phyloP scores from a whole-genome alignment of 2,797 vertebrate species.

The Okamejei kenojei region DNA sequence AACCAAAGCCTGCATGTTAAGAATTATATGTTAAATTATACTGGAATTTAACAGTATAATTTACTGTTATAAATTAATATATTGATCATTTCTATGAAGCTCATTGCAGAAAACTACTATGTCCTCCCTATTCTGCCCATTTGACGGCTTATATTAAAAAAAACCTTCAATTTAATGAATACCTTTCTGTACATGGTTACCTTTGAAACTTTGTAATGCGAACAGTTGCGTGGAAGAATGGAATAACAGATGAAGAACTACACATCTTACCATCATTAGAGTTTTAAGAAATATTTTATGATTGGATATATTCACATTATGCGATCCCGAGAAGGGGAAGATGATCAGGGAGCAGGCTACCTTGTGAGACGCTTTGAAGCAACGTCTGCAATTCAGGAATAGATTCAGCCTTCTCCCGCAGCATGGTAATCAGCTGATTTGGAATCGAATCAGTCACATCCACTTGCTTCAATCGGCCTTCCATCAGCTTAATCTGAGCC shows the following conservation, averaged over 20 bases:
- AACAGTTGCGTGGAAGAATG: not conserved
- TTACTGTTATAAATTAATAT: too few species aligned
- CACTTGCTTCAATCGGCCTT: conserved; percentile 82
- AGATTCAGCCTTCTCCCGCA: conserved; percentile 82
- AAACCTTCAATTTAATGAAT: not conserved
- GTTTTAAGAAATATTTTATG: not conserved
- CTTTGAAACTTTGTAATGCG: not conserved
- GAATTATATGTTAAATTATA: not conserved
- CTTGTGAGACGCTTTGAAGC: conserved; percentile 79
- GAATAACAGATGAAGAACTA: not conserved
- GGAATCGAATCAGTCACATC: conserved; percentile 76
- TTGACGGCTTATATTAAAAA: not conserved
- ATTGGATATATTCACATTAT: not conserved
- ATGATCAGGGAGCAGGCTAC: conserved; percentile 48
- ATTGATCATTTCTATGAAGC: not conserved
- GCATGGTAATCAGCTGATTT: conserved; percentile 80
- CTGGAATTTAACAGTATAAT: too few species aligned
- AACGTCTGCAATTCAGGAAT: conserved; percentile 83
- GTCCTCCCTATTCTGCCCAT: not conserved
- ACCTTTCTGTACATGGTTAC: not conserved
- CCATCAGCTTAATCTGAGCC: conserved; percentile 82
- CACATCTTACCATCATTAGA: not conserved
- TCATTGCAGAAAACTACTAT: not conserved
- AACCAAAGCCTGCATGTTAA: not conserved
- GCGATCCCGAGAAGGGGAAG: not conserved